Percentiles rank a stretch among this genome's conserved stretches.
These are phyloP conservation scores for Fundulus diaphanus DNA, from an alignment of 2,797 vertebrate genomes.

Conservation along the genomic window DNA sequence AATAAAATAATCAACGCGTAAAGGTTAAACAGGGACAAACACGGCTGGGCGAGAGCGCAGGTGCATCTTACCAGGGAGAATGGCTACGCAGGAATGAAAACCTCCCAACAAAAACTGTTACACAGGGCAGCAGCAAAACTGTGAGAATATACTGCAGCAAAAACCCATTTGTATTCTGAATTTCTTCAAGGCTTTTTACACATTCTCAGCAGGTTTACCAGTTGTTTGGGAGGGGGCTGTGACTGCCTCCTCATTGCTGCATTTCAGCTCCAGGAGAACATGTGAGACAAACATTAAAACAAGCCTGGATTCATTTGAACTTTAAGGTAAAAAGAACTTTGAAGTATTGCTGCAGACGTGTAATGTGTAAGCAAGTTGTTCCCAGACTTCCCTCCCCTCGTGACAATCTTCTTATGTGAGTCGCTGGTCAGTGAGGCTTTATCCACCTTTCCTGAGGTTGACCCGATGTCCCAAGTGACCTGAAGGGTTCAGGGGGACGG, in stretches of 20 bases:
- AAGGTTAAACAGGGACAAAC: too few relatives aligned
- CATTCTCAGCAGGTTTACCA: neutral
- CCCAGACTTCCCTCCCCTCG: too few relatives aligned
- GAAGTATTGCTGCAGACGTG: neutral
- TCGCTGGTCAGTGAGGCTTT: constrained; percentile 40
- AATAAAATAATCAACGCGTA: too few relatives aligned
- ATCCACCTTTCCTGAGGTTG: constrained; percentile 66
- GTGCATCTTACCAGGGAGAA: neutral
- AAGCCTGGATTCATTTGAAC: neutral
- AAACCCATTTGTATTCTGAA: neutral
- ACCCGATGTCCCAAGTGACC: constrained; percentile 59
- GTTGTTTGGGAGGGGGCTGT: neutral
- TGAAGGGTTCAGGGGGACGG: constrained; percentile 49
- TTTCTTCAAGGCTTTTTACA: neutral
- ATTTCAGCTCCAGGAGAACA: neutral
- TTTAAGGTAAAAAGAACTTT: neutral
- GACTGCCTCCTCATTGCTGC: neutral
- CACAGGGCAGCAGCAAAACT: neutral
- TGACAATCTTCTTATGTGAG: too few relatives aligned
- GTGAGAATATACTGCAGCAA: neutral
- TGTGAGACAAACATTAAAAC: neutral
- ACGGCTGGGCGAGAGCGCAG: neutral
- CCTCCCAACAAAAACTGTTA: neutral
- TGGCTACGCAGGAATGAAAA: neutral
- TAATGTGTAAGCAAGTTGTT: neutral